Evolutionary conservation across 2,113 vertebrate genomes (phyloP), one percentile per base, ranked within the genome.

Genomic region (Oreochromis spilurus): DNA sequence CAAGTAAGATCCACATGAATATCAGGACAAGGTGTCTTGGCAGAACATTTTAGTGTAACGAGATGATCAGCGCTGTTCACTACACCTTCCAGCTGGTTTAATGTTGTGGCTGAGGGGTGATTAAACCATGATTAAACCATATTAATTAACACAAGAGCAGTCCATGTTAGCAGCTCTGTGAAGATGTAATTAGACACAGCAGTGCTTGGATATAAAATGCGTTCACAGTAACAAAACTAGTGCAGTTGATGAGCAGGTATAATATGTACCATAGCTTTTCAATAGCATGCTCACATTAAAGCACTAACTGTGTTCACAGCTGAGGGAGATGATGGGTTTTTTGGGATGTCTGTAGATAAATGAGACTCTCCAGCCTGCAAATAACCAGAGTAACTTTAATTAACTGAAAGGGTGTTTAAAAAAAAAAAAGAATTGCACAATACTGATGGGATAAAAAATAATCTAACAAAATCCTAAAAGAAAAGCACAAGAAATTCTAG

Each of bases 241-340:
- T 34, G 1, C 1, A n/a, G 72, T 8, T 77, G 72, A 77, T 4
- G 72, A 77, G 45, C 72, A 50, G 45, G 72, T 77, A 52, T 77
- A 0, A 31, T 4, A 10, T 50, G 70, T 31, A 50, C 43, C 43
- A 50, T 77, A 31, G 21, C 70, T 77, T 77, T 77, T 77, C 43
- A 50, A 29, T 1, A 75, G 43, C 16, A 50, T 48, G 70, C 14
- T 75, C 14, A 17, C 70, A 19, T 50, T 50, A 75, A 19, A 75
- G 16, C 24, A 19, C 70, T 48, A 75, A 5, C 70, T 50, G 70
- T 26, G 9, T 50, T 75, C 21, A 31, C 24, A 50, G 43, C 24
- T 7, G 70, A 50, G 16, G 24, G 16, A 19, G 9, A 48, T 75
- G 43, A 7, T 48, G 24, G 10, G 0, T 0, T 45, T 29, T 72